Evolutionary conservation across 2,888 invertebrate genomes (phyloP).

Genomic region (Frankliniella fusca): DNA sequence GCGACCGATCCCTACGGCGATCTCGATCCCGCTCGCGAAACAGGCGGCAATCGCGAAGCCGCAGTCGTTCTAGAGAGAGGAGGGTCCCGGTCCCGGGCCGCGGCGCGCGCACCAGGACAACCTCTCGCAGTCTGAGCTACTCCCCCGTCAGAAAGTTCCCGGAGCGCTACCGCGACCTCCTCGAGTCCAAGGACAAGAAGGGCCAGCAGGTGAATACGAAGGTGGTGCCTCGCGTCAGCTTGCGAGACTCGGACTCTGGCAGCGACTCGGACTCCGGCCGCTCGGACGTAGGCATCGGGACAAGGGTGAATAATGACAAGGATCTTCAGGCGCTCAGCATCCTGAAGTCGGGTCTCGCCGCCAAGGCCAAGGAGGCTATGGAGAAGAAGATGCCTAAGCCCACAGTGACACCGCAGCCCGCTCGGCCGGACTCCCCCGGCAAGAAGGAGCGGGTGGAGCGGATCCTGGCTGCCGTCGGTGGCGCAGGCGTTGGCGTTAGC

Average conservation of each 20-base stretch:
- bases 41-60: slow-evolving; percentile 43
- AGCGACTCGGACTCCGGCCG: slow-evolving; percentile 42
- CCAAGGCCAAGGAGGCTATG: slow-evolving; percentile 67
- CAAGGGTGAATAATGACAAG: neutral
- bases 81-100: slow-evolving; percentile 32
- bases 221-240: slow-evolving; percentile 46
- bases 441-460: slow-evolving; percentile 2
- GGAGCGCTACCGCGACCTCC: slow-evolving; percentile 63
- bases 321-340: slow-evolving; percentile 59
- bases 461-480: neutral
- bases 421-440: neutral
- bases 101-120: slow-evolving; percentile 41
- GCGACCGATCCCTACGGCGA: slow-evolving; percentile 43
- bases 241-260: slow-evolving; percentile 38
- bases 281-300: slow-evolving; percentile 48
- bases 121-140: slow-evolving; percentile 57
- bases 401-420: slow-evolving; percentile 28
- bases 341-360: slow-evolving; percentile 60
- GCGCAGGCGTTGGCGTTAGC: no score
- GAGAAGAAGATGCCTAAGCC: slow-evolving; percentile 54
- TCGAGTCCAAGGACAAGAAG: slow-evolving; percentile 48
- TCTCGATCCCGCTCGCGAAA: slow-evolving; percentile 44
- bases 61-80: slow-evolving; percentile 40
- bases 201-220: slow-evolving; percentile 29
- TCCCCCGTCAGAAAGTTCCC: slow-evolving; percentile 66